These are phyloP conservation scores for Nyctalus aviator DNA, from an alignment of 2,797 vertebrate genomes.

Conservation along the genomic window DNA sequence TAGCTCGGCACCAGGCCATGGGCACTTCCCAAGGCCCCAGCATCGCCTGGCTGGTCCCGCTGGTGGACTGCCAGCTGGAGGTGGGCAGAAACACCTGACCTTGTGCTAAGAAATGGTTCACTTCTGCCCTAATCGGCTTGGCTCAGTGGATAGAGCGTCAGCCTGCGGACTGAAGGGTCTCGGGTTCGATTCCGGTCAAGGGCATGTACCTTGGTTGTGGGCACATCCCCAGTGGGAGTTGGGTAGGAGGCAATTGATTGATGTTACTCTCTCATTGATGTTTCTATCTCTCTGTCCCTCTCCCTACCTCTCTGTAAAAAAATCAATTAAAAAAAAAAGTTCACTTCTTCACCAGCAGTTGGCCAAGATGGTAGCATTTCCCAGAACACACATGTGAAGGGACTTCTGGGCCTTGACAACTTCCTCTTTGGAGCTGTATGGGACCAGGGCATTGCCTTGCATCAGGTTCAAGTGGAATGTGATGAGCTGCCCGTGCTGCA, in stretches of 20 bases:
- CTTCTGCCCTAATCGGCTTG: slow-evolving; percentile 85
- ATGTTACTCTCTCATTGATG: too few species aligned
- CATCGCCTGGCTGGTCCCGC: slow-evolving; percentile 92
- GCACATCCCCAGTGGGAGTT: too few species aligned
- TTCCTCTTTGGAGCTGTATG: slow-evolving; percentile 99
- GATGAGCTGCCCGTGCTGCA: slow-evolving; percentile 98
- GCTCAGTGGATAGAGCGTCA: too few species aligned
- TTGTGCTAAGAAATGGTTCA: slow-evolving; percentile 98
- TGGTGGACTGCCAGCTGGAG: slow-evolving; percentile 96
- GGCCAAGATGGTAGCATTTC: slow-evolving; percentile 98
- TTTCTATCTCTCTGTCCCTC: too few species aligned
- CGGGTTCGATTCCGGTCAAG: too few species aligned
- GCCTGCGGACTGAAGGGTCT: too few species aligned
- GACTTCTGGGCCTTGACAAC: slow-evolving; percentile 99
- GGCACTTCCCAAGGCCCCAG: slow-evolving; percentile 91
- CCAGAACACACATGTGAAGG: slow-evolving; percentile 99
- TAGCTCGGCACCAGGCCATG: slow-evolving; percentile 90
- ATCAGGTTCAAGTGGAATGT: slow-evolving; percentile 99
- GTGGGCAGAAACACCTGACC: slow-evolving; percentile 95
- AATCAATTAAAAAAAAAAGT: slow-evolving; percentile 57
- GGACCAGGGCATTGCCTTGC: slow-evolving; percentile 98
- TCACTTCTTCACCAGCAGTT: slow-evolving; percentile 98
- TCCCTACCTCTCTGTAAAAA: too few species aligned
- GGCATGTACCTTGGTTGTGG: too few species aligned
- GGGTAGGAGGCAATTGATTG: too few species aligned